Evolutionary conservation across 92 coral and sea anemone genomes (phyloP).

Genomic region (Porites rus): DNA sequence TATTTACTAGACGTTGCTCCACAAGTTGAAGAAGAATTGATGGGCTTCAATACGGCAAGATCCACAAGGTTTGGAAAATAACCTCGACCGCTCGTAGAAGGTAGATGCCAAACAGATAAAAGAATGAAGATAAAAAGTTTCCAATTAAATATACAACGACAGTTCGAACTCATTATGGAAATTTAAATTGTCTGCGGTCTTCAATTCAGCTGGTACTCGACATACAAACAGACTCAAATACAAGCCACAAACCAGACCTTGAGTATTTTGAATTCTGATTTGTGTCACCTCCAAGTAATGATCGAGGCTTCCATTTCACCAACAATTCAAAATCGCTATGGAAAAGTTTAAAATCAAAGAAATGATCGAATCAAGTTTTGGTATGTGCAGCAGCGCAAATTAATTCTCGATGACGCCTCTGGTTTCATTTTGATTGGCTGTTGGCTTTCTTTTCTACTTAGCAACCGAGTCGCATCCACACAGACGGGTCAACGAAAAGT

Average conservation of each 20-base stretch:
- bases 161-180: conserved; percentile 23
- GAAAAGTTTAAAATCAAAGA: not conserved
- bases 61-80: conserved; percentile 77
- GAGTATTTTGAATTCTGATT: conserved; percentile 6
- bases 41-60: conserved; percentile 77
- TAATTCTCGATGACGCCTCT: conserved; percentile 6
- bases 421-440: conserved; percentile 9
- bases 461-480: conserved; percentile 22
- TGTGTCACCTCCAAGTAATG: not conserved
- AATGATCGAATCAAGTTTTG: conserved; percentile 21
- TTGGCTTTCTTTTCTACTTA: not conserved
- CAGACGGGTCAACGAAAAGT: conserved; percentile 3
- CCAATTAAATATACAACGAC: conserved; percentile 22
- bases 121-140: not conserved
- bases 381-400: conserved; percentile 13
- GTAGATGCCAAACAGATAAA: conserved; percentile 43
- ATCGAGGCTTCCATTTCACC: conserved; percentile 5
- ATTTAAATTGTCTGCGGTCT: not conserved
- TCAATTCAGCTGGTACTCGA: conserved; percentile 35
- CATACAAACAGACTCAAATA: conserved; percentile 21
- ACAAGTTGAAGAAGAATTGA: conserved; percentile 89
- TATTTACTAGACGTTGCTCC: conserved; percentile 74
- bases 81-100: conserved; percentile 40
- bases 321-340: not conserved
- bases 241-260: conserved; percentile 25